Evolutionary conservation across 2,797 vertebrate genomes (phyloP), one percentile per base, ranked within the genome.

Genomic region (Arnoldichthys spilopterus): DNA sequence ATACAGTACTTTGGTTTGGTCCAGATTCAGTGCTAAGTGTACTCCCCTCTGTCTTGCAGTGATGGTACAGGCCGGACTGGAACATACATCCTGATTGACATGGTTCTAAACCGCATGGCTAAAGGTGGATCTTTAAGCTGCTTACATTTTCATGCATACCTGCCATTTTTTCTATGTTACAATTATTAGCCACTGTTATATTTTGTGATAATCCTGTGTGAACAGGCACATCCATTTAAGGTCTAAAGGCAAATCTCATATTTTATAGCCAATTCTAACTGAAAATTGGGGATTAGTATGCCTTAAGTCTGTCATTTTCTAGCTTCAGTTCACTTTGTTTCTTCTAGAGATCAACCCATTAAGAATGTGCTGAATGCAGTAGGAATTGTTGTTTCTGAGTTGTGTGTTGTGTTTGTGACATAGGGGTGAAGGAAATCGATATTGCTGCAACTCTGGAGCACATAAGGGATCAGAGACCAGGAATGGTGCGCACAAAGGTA

Each of bases 91-190:
- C 94, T 99, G 22, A 92, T 98, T 0, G 97, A 99, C 89, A 99
- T 99, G 97, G 97, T 98, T 74, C 93, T 99, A 78, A 99, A 98
- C 85, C 95, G 97, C 49, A 99, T 99, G 97, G 96, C 96, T 47
- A 99, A 99, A 95, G 97, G 97, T 98, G 87, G 43, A 73, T 67
- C 56, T 40, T 66, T 68, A 63, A 58, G 22, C 69, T 51, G 30
- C 18, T 12, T 40, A 28, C 47, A 34, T 80, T 51, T 22, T 64
- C 16, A 58, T 45, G 28, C 13, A 22, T 22, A 63, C 72, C 37
- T 64, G 32, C 32, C 59, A 37, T 78, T 22, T 30, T 15, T 12
- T 40, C 9, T 56, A 18, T 15, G 13, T 22, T 11, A 54, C 26
- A 11, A 13, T n/a, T 54, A 28, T 20, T 53, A 15, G 8, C 2